Percentiles rank a stretch among this genome's conserved stretches.
These are phyloP conservation scores for Pelodiscus sinensis DNA, from an alignment of 2,113 vertebrate genomes.

Conservation along the genomic window DNA sequence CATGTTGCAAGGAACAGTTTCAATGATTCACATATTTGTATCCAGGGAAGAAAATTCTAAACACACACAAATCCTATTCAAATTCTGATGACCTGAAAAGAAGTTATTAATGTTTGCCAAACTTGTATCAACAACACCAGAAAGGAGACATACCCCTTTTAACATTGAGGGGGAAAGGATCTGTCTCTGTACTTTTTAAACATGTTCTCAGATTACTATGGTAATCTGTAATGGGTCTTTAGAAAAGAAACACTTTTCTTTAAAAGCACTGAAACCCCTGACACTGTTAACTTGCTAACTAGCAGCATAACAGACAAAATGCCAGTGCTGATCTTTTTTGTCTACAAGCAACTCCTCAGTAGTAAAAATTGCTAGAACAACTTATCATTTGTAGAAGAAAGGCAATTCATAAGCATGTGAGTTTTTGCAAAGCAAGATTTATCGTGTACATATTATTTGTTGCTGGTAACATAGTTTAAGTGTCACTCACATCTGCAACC, in stretches of 20 bases:
- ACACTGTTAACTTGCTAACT: background rate
- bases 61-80: background rate
- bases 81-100: background rate
- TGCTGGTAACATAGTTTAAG: background rate
- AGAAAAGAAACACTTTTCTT: background rate
- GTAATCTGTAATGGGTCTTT: background rate
- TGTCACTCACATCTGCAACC: background rate
- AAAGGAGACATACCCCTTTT: background rate
- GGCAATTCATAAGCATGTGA: background rate
- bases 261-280: background rate
- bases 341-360: background rate
- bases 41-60: background rate
- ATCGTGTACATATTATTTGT: accelerated
- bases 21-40: background rate
- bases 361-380: background rate
- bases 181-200: background rate
- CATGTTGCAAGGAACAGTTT: background rate
- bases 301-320: background rate
- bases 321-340: too few species aligned
- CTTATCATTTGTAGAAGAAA: background rate
- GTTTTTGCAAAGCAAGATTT: background rate
- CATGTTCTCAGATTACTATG: background rate
- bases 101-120: background rate
- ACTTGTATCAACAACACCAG: background rate
- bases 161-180: background rate